Evolutionary conservation across 2,797 vertebrate species (phyloP), one percentile per base, ranked within the genome.

Genomic region (Sternarchorhynchus goeldii): DNA sequence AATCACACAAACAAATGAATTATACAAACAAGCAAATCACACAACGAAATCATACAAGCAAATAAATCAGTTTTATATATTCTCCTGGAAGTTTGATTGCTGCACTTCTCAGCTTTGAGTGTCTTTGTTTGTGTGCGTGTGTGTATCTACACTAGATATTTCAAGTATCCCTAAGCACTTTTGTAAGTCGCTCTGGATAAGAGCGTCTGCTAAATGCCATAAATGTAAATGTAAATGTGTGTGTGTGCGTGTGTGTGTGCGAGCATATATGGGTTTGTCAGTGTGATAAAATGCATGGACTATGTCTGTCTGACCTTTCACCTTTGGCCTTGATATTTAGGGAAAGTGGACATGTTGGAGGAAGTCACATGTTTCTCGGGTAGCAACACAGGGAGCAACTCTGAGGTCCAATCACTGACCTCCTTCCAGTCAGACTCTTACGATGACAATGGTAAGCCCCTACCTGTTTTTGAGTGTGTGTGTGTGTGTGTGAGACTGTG

Each of bases 391-490:
- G 96, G 96, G 86, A 97, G 95, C 86, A 96, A 95, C 88, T 99
- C 96, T 0, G 97, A 99, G 91, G 95, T 96, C 79, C 96, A 99
- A 66, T 99, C 97, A 0, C 94, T 98, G 87, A 98, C 91, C 90
- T 99, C 97, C 83, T 98, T 97, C 90, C 96, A 97, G 87, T 99
- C 96, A 0, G 97, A 99, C 83, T 97, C 96, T 0, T 96, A 96
- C 0, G 97, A 99, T 12, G 97, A 99, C 88, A 99, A 98, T 18
- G 97, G 97, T 99, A 94, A 96, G 95, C 39, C 16, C 31, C 56
- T 60, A 65, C 56, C 10, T 34, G 45, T 0, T 31, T 31, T 21
- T 25, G 34, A 45, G 18, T 21, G 56, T 60, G 31, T 41, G 34
- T 60, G 60, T 31, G 50, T 63, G 56, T 56, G 45, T 36, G 60